Percentiles rank a stretch among this genome's conserved stretches.
Conservation (phyloP, 2,113 vertebrate genomes). For the Pimephales promelas region DNA sequence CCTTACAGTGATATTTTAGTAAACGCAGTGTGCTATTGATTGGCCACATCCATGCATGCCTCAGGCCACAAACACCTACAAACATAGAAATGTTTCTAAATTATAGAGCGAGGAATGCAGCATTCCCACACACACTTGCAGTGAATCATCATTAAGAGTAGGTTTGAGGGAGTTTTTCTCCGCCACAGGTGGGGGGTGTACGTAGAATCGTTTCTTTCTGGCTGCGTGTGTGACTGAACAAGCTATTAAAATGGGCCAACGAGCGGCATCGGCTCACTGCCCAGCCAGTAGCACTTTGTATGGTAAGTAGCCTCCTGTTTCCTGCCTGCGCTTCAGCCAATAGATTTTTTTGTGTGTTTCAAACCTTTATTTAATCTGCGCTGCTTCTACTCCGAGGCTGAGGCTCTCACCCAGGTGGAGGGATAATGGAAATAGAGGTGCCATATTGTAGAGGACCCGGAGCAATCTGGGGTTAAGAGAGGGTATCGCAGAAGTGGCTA, state of each 20-base stretch:
- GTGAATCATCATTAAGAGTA: slow-evolving; percentile 40
- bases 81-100: slow-evolving; percentile 14
- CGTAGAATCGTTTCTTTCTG: not conserved
- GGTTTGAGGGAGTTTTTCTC: slow-evolving; percentile 1
- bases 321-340: slow-evolving; percentile 21
- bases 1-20: not conserved
- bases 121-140: not conserved
- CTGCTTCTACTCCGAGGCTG: slow-evolving; percentile 8
- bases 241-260: slow-evolving; percentile 39
- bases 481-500: slow-evolving; percentile 18
- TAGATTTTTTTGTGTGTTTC: slow-evolving; percentile 10
- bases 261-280: slow-evolving; percentile 27
- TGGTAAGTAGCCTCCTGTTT: slow-evolving; percentile 42
- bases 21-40: not conserved
- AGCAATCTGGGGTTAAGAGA: slow-evolving; percentile 40
- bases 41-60: not conserved
- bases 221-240: slow-evolving; percentile 6
- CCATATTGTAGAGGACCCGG: slow-evolving; percentile 27
- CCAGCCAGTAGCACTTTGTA: slow-evolving; percentile 39
- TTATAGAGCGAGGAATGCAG: not conserved
- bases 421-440: slow-evolving; percentile 33
- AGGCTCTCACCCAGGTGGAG: slow-evolving; percentile 2
- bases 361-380: slow-evolving; percentile 37
- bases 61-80: slow-evolving; percentile 14
- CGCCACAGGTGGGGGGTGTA: not conserved